These are phyloP conservation scores for Marmota flaviventris DNA, from an alignment of 2,113 vertebrate genomes.

Conservation along the genomic window DNA sequence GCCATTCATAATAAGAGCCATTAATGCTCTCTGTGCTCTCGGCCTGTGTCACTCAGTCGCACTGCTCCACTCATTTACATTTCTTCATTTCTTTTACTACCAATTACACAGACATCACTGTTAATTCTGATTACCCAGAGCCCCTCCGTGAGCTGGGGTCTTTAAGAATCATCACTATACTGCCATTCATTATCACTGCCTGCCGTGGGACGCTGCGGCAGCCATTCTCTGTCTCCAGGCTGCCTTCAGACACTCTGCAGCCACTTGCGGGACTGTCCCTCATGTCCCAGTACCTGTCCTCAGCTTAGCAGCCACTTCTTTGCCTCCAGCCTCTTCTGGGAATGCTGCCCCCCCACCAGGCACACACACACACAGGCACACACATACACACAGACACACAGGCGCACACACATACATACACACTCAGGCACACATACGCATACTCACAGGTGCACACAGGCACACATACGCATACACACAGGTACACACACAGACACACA, in stretches of 20 bases:
- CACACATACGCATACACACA: too few relatives aligned
- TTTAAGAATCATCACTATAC: accelerated
- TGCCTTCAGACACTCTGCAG: not conserved
- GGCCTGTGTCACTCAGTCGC: conserved; percentile 14
- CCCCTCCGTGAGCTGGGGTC: not conserved
- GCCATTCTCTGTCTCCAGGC: accelerated
- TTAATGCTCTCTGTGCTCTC: conserved; percentile 54
- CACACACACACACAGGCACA: too few relatives aligned
- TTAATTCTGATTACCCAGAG: not conserved
- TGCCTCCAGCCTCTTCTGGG: too few relatives aligned
- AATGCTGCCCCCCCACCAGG: too few relatives aligned
- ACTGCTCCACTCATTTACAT: conserved; percentile 14
- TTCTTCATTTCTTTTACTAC: conserved; percentile 51
- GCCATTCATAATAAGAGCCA: conserved; percentile 62
- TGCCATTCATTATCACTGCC: accelerated
- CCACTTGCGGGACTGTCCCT: accelerated
- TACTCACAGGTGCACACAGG: too few relatives aligned
- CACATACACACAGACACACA: too few relatives aligned
- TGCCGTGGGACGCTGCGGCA: accelerated
- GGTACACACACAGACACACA: too few relatives aligned
- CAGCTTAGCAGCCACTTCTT: accelerated
- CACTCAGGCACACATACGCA: too few relatives aligned
- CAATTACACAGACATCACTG: not conserved
- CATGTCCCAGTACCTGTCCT: not conserved
- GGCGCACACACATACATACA: too few relatives aligned